Conservation (phyloP, 2,113 vertebrate species). For the Tyto alba region DNA sequence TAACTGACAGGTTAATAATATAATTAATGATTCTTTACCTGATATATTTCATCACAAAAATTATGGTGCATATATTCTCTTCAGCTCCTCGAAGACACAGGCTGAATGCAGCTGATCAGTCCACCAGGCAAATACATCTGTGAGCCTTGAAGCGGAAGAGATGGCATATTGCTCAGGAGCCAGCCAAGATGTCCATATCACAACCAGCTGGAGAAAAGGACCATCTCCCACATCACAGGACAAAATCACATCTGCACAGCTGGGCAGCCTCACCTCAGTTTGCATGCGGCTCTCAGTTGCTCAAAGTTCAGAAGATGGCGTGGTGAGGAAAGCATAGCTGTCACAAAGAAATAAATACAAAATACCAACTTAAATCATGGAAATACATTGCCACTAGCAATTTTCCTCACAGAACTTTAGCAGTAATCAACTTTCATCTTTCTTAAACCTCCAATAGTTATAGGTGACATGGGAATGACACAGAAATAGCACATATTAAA, state of each 20-base stretch:
- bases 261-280: background rate
- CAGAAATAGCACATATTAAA: background rate
- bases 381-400: fast-evolving
- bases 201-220: background rate
- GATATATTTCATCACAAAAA: background rate
- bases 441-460: background rate
- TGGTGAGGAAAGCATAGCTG: background rate
- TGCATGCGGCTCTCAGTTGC: background rate
- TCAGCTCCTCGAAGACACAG: background rate
- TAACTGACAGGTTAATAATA: background rate
- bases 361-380: background rate
- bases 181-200: fast-evolving
- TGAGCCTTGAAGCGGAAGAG: background rate
- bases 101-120: background rate
- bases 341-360: background rate
- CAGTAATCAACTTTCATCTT: background rate
- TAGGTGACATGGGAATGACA: background rate
- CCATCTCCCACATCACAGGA: background rate
- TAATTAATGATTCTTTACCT: background rate
- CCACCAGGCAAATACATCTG: background rate
- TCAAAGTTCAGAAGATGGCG: background rate
- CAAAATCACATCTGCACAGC: background rate
- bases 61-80: background rate
- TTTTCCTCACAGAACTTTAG: background rate
- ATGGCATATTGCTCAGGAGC: background rate